Base-by-base conservation (phyloP, 2,113 vertebrate species). In the Syrrhaptes paradoxus region DNA sequence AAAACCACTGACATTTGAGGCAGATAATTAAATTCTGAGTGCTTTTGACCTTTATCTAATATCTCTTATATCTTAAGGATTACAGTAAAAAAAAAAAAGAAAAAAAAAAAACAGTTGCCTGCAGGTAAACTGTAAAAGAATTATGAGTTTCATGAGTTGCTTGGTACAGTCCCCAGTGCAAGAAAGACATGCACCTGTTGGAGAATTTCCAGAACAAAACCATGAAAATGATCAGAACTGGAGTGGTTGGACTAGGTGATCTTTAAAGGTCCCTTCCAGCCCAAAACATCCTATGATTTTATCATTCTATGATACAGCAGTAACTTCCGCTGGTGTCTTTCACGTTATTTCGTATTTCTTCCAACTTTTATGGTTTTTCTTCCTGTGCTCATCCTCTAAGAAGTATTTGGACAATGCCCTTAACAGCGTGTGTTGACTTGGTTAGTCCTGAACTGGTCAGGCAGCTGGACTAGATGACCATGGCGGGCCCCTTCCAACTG, bases 21-120 rank as follows among this genome's bases (percentile, higher is more conserved):
- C 41, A 73, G 38, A 73, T 48, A 94, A 80, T 86, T 89, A 89
- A 76, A 89, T 80, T 83, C 48, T 43, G 41, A 84, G 80, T 86
- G 76, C 2, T 84, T 76, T 86, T 83, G 76, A 94, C 84, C 80
- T 89, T 86, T 86, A 55, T 55, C 19, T 94, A 89, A 83, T 89
- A 63, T 76, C 38, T 79, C 19, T 82, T 82, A 43, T 52, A 80
- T 80, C 49, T 91, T 93, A 86, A 73, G 9, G 11, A 17, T 61
- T 63, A 57, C 28, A 68, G 73, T 68, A 76, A 88, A 71, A 24
- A 74, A 94, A 86, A 89, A 41, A 41, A 41, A 24, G 66, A 92
- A 86, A 86, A 41, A 41, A 24, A 74, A 92, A 86, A 89, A 41
- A 11, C 54, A 76, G 38, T 86, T 91, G 43, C 49, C 25, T 91